Conservation (phyloP, 1,140 invertebrate genomes). For the Brachionus angularis region DNA sequence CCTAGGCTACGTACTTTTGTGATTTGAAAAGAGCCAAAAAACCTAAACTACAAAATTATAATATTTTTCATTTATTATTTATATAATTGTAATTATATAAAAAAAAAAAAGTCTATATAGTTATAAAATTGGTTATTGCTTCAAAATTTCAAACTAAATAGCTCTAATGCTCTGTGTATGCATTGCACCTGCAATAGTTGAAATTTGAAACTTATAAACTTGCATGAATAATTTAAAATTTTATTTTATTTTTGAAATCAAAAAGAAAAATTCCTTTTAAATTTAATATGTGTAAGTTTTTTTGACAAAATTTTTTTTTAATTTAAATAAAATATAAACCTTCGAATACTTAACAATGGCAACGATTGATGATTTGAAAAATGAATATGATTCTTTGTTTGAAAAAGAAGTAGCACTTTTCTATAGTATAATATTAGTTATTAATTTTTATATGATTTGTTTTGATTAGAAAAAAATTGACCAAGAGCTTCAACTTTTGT, state of each 20-base stretch:
- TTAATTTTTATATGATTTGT: neutral
- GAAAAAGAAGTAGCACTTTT: constrained; percentile 15
- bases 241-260: too few species aligned
- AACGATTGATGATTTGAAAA: constrained; percentile 30
- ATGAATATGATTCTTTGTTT: constrained; percentile 36
- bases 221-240: constrained; percentile 31
- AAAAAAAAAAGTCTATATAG: too few species aligned
- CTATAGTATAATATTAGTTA: neutral
- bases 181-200: too few species aligned
- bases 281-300: constrained; percentile 39
- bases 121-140: too few species aligned
- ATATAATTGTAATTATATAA: too few species aligned
- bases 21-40: too few species aligned
- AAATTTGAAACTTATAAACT: too few species aligned
- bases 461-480: constrained; percentile 42
- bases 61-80: too few species aligned
- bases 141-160: constrained; percentile 26
- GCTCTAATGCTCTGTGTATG: too few species aligned
- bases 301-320: constrained; percentile 11
- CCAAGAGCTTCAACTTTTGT: constrained; percentile 3
- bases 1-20: too few species aligned
- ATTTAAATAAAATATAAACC: neutral
- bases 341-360: constrained; percentile 2
- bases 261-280: constrained; percentile 34
- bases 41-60: too few species aligned